phyloP scores from a whole-genome alignment of 2,888 invertebrate genomes.

The Hirtodrosophila histrioides region DNA sequence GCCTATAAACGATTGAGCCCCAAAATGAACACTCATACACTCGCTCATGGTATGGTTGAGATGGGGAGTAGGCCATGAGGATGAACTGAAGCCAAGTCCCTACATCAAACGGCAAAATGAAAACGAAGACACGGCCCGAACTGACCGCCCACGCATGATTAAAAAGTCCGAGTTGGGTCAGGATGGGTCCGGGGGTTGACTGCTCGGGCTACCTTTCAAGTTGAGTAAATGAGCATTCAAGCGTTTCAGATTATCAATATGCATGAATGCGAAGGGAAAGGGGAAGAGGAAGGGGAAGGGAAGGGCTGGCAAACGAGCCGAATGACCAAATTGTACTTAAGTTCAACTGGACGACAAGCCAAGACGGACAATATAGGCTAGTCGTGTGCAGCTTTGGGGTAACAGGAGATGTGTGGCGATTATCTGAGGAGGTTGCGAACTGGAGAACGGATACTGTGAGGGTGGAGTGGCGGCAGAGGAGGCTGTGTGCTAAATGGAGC shows the following conservation, averaged over 20 bases:
- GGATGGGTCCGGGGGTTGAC: conserved; percentile 4
- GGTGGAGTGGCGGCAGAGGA: background rate
- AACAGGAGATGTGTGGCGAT: conserved; percentile 30
- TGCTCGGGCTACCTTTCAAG: conserved; percentile 66
- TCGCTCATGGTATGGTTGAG: conserved; percentile 19
- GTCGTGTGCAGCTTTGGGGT: conserved; percentile 5
- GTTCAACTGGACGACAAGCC: conserved; percentile 42
- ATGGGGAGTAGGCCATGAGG: background rate
- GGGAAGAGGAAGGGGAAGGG: conserved; percentile 39
- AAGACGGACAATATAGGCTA: conserved; percentile 34
- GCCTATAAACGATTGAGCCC: conserved; percentile 52
- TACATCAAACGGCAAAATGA: conserved; percentile 45
- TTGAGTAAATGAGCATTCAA: conserved; percentile 80
- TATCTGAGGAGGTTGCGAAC: conserved; percentile 14
- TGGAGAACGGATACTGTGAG: background rate
- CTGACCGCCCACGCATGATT: conserved; percentile 70
- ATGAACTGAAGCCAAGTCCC: conserved; percentile 35
- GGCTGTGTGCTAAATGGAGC: conserved; percentile 48
- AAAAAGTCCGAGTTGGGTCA: conserved; percentile 55
- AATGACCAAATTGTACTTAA: conserved; percentile 66
- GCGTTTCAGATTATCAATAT: conserved; percentile 81
- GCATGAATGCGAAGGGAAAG: conserved; percentile 44
- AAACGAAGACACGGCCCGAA: conserved; percentile 39
- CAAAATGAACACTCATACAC: conserved; percentile 62
- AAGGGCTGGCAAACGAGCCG: conserved; percentile 8